Evolutionary conservation across 2,888 invertebrate species (phyloP).

Genomic region (Erannis defoliaria): DNA sequence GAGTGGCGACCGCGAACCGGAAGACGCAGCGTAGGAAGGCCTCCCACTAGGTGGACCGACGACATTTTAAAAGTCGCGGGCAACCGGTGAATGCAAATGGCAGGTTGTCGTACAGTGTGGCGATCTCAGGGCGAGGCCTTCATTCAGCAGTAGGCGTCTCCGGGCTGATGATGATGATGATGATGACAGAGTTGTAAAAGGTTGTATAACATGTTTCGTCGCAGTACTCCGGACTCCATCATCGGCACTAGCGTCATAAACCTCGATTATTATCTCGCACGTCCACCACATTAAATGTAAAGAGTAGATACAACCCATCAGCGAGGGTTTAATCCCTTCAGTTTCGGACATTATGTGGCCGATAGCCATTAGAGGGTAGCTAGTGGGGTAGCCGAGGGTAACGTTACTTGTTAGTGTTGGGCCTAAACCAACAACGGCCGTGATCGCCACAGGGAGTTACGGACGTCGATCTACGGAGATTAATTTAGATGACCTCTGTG

Average conservation of each 20-base stretch:
- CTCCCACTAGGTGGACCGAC: too few relatives aligned
- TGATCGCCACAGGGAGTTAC: not conserved
- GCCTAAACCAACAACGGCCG: slow-evolving; percentile 17
- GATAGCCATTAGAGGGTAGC: slow-evolving; percentile 18
- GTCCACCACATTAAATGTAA: slow-evolving; percentile 14
- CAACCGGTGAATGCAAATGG: too few relatives aligned
- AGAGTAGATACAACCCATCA: slow-evolving; percentile 13
- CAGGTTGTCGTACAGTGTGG: too few relatives aligned
- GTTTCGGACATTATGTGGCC: slow-evolving; percentile 21
- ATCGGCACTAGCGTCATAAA: too few relatives aligned
- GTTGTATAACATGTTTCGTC: too few relatives aligned
- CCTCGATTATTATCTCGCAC: slow-evolving; percentile 27
- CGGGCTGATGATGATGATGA: too few relatives aligned
- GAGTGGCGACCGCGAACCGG: too few relatives aligned
- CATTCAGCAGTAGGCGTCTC: too few relatives aligned
- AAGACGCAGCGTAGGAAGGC: too few relatives aligned
- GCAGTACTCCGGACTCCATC: not conserved
- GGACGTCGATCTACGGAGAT: not conserved
- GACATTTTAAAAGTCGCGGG: too few relatives aligned
- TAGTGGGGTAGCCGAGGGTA: not conserved
- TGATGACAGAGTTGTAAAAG: too few relatives aligned
- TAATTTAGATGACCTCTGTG: not conserved
- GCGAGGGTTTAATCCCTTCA: slow-evolving; percentile 19
- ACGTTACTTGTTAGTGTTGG: slow-evolving; percentile 5
- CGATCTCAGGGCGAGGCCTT: too few relatives aligned